Evolutionary conservation across 2,113 vertebrate genomes (phyloP).

Genomic region (Ariopsis seemanni): DNA sequence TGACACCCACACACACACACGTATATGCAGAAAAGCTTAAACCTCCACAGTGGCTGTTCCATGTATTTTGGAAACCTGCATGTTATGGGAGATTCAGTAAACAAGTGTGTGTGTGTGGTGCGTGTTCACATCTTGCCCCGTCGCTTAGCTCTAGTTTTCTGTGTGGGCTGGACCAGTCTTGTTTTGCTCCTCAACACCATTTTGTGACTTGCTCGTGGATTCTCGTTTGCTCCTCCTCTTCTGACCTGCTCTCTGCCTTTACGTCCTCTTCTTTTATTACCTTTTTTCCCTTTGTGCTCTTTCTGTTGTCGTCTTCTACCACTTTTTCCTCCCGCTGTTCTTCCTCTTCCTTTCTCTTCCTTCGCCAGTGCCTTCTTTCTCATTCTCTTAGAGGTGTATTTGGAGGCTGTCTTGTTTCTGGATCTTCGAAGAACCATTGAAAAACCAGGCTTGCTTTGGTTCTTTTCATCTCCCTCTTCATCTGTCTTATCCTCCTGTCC

Average conservation of each 20-base stretch:
- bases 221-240: slow-evolving; percentile 30
- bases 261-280: slow-evolving; percentile 25
- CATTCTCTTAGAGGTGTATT: slow-evolving; percentile 37
- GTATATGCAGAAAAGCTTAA: too few species aligned
- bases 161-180: slow-evolving; percentile 28
- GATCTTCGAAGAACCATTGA: background rate
- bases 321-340: slow-evolving; percentile 9
- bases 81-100: background rate
- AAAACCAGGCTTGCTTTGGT: background rate
- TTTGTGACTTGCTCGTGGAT: slow-evolving; percentile 44
- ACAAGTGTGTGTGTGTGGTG: background rate
- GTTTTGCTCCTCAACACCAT: slow-evolving; percentile 45
- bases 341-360: background rate
- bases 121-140: slow-evolving; percentile 46
- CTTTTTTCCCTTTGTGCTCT: slow-evolving; percentile 22
- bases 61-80: background rate
- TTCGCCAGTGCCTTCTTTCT: slow-evolving; percentile 25
- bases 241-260: slow-evolving; percentile 11
- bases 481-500: background rate
- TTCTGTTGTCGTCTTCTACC: slow-evolving; percentile 13
- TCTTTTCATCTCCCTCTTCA: background rate
- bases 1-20: too few species aligned
- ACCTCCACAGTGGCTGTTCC: background rate
- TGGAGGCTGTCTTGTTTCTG: slow-evolving; percentile 16
- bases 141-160: slow-evolving; percentile 35